These are phyloP conservation scores for Tetraneura akinire DNA, from an alignment of 1,140 invertebrate genomes.

Conservation along the genomic window DNA sequence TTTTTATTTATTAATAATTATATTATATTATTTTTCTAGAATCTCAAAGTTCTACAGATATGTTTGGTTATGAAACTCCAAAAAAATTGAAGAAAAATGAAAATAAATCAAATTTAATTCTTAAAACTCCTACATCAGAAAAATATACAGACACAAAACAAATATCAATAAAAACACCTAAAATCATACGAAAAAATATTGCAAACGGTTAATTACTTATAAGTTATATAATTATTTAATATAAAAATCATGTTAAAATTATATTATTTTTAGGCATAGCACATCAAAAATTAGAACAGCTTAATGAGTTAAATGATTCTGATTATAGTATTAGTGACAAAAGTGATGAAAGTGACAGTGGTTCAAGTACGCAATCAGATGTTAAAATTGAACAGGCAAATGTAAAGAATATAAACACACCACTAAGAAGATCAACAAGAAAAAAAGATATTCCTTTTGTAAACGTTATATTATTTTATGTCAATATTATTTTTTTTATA, in stretches of 20 bases:
- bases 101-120: not conserved
- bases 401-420: not conserved
- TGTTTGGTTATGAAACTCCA: slow-evolving; percentile 15
- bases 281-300: slow-evolving; percentile 53
- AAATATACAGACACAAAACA: not conserved
- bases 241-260: slow-evolving; percentile 52
- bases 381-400: not conserved
- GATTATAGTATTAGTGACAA: slow-evolving; percentile 39
- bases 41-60: not conserved
- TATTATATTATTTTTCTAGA: not conserved
- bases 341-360: slow-evolving; percentile 24
- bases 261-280: slow-evolving; percentile 57
- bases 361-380: slow-evolving; percentile 27
- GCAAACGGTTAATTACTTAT: slow-evolving; percentile 32
- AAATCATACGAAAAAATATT: slow-evolving; percentile 9
- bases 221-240: too few species aligned
- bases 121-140: not conserved
- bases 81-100: slow-evolving; percentile 15
- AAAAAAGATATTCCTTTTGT: slow-evolving; percentile 25
- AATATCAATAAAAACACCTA: slow-evolving; percentile 7
- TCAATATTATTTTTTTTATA: slow-evolving; percentile 1
- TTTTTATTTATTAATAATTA: too few species aligned
- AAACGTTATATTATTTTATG: not conserved
- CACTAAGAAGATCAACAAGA: slow-evolving; percentile 26
- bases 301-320: slow-evolving; percentile 36